Percentiles rank a stretch among this genome's conserved stretches.
These are phyloP conservation scores for Andrena haemorrhoa DNA, from an alignment of 2,888 invertebrate genomes.

Conservation along the genomic window DNA sequence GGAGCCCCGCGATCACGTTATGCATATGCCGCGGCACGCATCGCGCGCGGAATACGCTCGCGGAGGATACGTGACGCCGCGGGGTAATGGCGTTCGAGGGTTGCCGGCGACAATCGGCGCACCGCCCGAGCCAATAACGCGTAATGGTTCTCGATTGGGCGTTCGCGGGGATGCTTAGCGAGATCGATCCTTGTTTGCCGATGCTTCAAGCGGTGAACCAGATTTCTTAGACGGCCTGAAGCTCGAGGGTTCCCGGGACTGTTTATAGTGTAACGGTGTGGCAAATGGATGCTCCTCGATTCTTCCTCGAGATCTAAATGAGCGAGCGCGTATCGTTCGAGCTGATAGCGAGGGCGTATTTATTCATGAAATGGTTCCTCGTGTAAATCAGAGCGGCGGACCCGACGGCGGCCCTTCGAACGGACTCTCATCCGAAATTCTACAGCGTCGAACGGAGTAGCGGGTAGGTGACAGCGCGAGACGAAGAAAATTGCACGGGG, in stretches of 20 bases:
- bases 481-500: slow-evolving; percentile 66
- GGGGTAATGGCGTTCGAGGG: slow-evolving; percentile 21
- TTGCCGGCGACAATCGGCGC: slow-evolving; percentile 14
- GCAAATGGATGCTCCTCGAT: no score
- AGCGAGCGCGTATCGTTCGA: neutral
- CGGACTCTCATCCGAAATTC: neutral
- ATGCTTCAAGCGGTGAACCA: neutral
- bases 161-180: neutral
- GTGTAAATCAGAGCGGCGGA: neutral
- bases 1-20: slow-evolving; percentile 43
- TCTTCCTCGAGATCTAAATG: neutral
- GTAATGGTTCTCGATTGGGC: slow-evolving; percentile 22
- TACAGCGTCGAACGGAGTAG: neutral
- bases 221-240: neutral
- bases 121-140: slow-evolving; percentile 28
- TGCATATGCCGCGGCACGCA: slow-evolving; percentile 43
- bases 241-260: neutral
- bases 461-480: slow-evolving; percentile 18
- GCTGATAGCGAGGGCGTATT: neutral
- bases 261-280: no score
- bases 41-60: slow-evolving; percentile 32
- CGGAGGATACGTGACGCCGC: slow-evolving; percentile 12
- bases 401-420: neutral
- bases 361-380: neutral
- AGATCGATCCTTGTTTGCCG: neutral